phyloP scores from a whole-genome alignment of 2,113 vertebrate genomes.

The Cephalopholis sonnerati region DNA sequence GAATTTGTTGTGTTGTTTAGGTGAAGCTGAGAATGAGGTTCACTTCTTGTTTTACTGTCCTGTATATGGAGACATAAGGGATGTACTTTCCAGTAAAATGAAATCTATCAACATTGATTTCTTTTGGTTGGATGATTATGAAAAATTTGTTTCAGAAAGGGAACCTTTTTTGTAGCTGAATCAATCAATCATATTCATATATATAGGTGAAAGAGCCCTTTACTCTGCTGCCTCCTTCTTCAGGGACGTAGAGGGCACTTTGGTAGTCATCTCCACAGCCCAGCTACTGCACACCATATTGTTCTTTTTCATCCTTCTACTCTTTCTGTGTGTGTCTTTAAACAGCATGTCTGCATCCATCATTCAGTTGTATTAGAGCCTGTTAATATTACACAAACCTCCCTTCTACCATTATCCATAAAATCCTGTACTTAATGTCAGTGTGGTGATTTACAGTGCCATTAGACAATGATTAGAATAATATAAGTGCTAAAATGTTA shows the following conservation, averaged over 20 bases:
- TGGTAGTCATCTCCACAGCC: neutral
- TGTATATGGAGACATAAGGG: too few relatives aligned
- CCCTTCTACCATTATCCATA: slow-evolving; percentile 1
- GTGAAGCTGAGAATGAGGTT: too few relatives aligned
- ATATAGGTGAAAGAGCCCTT: neutral
- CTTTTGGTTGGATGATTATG: too few relatives aligned
- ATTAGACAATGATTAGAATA: neutral
- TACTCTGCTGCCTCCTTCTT: neutral
- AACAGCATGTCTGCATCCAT: too few relatives aligned
- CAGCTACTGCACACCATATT: neutral
- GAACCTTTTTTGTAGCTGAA: too few relatives aligned
- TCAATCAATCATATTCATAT: too few relatives aligned
- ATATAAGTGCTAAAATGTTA: neutral
- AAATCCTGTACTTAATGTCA: slow-evolving; percentile 30
- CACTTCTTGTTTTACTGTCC: too few relatives aligned
- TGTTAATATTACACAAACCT: slow-evolving; percentile 14
- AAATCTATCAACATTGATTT: too few relatives aligned
- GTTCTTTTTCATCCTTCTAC: slow-evolving; percentile 19
- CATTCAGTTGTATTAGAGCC: neutral
- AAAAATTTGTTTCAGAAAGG: too few relatives aligned
- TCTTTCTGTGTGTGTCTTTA: too few relatives aligned
- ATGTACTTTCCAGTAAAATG: too few relatives aligned
- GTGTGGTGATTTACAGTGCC: neutral
- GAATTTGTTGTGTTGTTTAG: too few relatives aligned
- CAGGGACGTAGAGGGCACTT: neutral